Base-by-base conservation (phyloP, 2,888 invertebrate genomes). In the Fissipunctia ypsillon region DNA sequence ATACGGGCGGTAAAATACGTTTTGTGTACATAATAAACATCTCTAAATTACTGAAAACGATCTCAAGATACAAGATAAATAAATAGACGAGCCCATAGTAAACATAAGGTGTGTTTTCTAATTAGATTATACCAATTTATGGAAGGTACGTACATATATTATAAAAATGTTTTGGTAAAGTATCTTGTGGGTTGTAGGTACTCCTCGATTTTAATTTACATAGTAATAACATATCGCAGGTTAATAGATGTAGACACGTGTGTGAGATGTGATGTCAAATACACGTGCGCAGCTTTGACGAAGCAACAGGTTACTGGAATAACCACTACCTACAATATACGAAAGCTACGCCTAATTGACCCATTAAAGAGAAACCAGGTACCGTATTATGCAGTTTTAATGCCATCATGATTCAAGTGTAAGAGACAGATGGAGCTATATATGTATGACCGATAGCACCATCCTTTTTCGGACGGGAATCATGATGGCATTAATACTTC, bases 1-100 rank as follows among this genome's bases (percentile, higher is more conserved):
- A 69, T 84, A 59, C 69, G 41, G 43, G 28, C 60, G 25, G 41
- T 73, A 63, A 73, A 67, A 71, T 59, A 70, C 48, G 54, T 43
- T 70, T 63, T 59, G 78, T 80, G 28, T 73, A 69, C 63, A 61
- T 70, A 59, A 67, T 69, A 73, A 80, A 84, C 72, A 68, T 66
- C 59, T 56, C 65, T 65, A 60, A 69, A 71, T 67, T 52, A 66
- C 56, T 69, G 16, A 67, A 76, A 70, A 43, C 71, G 73, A 76
- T 50, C 45, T 67, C 31, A 41, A 61, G 50, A 66, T 64, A n/a
- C 25, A 31, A 61, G 25, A 65, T 52, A 71, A 71, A 82, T 68
- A 77, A 80, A 82, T 56, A 82, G 6, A 66, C 28, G 22, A 64
- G 12, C n/a, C 31, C 38, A 74, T 74, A 64, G 48, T 65, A 66